Evolutionary conservation across 2,888 invertebrate species (phyloP), one percentile per base, ranked within the genome.

Genomic region (Amiota minor): DNA sequence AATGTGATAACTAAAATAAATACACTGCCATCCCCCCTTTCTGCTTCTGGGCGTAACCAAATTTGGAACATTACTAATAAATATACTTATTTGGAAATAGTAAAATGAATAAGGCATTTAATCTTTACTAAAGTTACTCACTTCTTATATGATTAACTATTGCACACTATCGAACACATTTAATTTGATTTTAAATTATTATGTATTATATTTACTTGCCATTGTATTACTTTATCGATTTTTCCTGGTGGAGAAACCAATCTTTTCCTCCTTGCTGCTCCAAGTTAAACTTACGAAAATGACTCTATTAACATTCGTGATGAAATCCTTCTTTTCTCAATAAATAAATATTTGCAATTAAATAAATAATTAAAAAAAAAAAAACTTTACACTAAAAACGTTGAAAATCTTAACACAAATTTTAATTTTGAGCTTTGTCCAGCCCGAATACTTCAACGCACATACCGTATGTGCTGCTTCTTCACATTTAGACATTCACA

Each of bases 151-250:
- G 59, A 59, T 59, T 59, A 59, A 59, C 20, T 59, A 2, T 59
- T 10, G 59, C 53, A 50, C 2, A n/a, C 6, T 50, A 12, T 59
- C 20, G 10, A 16, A 59, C 62, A 62, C 45, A 62, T 62, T 62
- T 45, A 11, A 35, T 62, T 23, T 59, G 9, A 16, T 53, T 16
- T 59, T 20, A 59, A 59, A 65, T 65, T 18, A 62, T 14, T 35
- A 35, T 62, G 9, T 45, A 23, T 2, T 62, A 18, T 47, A 47
- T 35, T 65, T 65, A 65, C 47, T 65, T 47, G 20, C 78, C 79
- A 76, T 79, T 79, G 75, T 80, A 80, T 79, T 78, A 78, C 67
- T 81, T 86, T 83, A 83, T 83, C 84, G 83, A 83, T 83, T 83
- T 83, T 86, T 86, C 86, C 84, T 83, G 79, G 76, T 23, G 50